Base-by-base conservation (phyloP, 2,888 invertebrate genomes). In the Tiphia femorata region DNA sequence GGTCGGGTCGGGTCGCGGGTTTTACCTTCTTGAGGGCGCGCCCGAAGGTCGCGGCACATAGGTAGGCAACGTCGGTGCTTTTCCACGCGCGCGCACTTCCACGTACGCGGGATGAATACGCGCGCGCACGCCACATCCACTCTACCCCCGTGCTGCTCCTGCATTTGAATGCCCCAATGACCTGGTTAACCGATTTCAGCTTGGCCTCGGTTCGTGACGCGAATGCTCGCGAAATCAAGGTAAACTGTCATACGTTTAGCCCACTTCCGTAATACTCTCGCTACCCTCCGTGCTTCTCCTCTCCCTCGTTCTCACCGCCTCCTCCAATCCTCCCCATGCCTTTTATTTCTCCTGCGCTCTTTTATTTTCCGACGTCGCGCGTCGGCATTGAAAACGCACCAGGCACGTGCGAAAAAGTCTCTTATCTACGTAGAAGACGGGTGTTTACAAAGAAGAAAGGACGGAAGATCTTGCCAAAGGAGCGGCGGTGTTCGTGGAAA, bases 91-190 rank as follows among this genome's bases (percentile, higher is more conserved):
- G 12, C n/a, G 3, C 17, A 17, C 3, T 35, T 5, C 17, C 17
- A 5, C 14, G 17, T 1, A 16, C 17, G 37, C 50, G 33, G 44
- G 54, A 63, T 69, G 62, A 62, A 69, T 68, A 63, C 58, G 66
- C 60, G 58, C 63, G 69, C 66, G 60, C 66, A 50, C 59, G 69
- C 59, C n/a, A n/a, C n/a, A 60, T 69, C 57, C 58, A 55, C 59
- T 49, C 64, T 62, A 53, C 62, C 65, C 56, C n/a, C n/a, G n/a
- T 68, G 69, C 69, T n/a, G n/a, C n/a, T n/a, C n/a, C n/a, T n/a
- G n/a, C n/a, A 69, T 60, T 61, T 63, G 66, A 72, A 76, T 77
- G 80, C 71, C 76, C 80, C 74, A 79, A 77, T 81, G 79, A 80
- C 80, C 81, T 70, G 74, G 76, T 79, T 77, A 71, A 58, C 61